Evolutionary conservation across 2,888 invertebrate species (phyloP), one percentile per base, ranked within the genome.

Genomic region (Mechanitis messenoides): DNA sequence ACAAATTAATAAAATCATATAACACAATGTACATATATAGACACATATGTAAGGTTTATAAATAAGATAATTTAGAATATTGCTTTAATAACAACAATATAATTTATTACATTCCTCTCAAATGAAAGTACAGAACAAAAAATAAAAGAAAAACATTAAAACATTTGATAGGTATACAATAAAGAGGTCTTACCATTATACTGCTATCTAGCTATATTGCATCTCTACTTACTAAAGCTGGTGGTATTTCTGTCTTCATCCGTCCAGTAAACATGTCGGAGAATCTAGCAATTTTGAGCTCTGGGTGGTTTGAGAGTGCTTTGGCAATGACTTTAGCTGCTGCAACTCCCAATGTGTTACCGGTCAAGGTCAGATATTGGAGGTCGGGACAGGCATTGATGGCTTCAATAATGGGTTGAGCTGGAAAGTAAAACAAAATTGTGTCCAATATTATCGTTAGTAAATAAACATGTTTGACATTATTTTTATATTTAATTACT

Each of bases 241-340:
- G 92, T 0, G 99, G 99, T 76, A 99, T 99, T 90, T 99, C 99
- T 0, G 95, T 92, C 83, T 98, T 99, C 87, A 97, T 92, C 56
- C 99, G 91, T 0, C 98, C 96, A 0, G 99, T 99, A 80, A 99
- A 99, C 92, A 99, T 94, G 77, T 99, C 98, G 64, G 97, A 97
- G 96, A 98, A 98, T 60, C 96, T 83, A 0, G 98, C 98, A 69
- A 92, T 85, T 76, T 94, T 92, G 67, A 96, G 92, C 77, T 96
- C 94, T 0, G 95, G 94, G 71, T 96, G 95, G 28, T 88, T 91
- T 71, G 94, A 93, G 53, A 98, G 83, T 0, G 95, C 94, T 75
- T 94, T 93, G 0, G 95, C 95, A 60, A 99, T 95, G 1, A 93
- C 95, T 76, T 94, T 92, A 0, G 98, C 96, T 0, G 98, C 98